Base-by-base conservation (phyloP, 2,113 vertebrate species). In the Microcebus jonahi region DNA sequence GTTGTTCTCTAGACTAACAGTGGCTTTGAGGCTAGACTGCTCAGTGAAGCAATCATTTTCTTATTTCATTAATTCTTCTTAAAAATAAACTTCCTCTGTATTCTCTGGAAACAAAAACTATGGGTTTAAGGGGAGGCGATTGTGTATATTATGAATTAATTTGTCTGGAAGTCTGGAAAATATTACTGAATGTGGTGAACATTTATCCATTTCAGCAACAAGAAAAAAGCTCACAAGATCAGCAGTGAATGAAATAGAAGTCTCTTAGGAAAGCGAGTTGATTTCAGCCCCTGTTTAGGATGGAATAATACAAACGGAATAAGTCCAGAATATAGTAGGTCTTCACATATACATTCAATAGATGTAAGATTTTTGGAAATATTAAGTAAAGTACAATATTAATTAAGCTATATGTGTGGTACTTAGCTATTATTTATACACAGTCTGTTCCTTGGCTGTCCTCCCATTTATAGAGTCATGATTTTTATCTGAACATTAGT, bases 61-160 rank as follows among this genome's bases (percentile, higher is more conserved):
- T 84, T 91, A 95, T 97, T 97, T 96, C 70, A 61, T 95, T 97
- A 97, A 94, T 96, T 98, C 84, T 93, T 85, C 84, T 96, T 88
- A 82, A 96, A 97, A 97, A 96, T 93, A 97, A 97, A 93, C 80
- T 53, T 76, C 53, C 67, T 67, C 59, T 90, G 88, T 92, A 85
- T 93, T 94, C 87, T 96, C 83, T 97, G 93, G 96, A 96, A 97
- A 89, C 73, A 93, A 93, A 96, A 96, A 59, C 73, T 87, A 48
- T 90, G 76, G 76, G 96, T 95, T 90, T 45, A 90, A 94, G 50
- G 73, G 87, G 85, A 97, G 89, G 81, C 5, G 42, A 92, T 82
- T 96, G 89, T 95, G 92, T 91, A 88, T 84, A 48, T 96, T 95
- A 84, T 75, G 86, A 97, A 95, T 97, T 97, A 92, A 91, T 93